phyloP scores from a whole-genome alignment of 2,797 vertebrate genomes.

The Gymnothorax javanicus region DNA sequence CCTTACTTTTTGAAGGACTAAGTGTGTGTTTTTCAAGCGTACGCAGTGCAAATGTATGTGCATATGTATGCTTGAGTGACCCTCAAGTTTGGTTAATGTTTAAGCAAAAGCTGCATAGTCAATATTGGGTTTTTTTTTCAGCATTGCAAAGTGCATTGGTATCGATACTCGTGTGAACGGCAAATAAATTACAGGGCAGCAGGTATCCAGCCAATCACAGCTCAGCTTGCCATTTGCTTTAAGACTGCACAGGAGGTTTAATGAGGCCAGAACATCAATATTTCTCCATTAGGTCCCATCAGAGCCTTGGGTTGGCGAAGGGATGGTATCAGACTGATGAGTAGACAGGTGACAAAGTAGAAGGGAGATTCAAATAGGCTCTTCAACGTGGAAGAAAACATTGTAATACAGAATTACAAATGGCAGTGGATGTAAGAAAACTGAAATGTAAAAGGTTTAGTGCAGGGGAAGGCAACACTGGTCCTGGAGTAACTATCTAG shows the following conservation, averaged over 20 bases:
- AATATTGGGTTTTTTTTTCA: background rate
- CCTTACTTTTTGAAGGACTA: background rate
- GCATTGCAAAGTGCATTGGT: slow-evolving; percentile 41
- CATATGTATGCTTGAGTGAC: background rate
- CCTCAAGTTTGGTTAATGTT: background rate
- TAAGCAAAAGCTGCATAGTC: background rate
- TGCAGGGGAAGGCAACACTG: slow-evolving; percentile 33
- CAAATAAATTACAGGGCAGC: slow-evolving; percentile 43
- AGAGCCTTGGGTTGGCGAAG: background rate
- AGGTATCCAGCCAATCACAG: background rate
- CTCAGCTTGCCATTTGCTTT: slow-evolving; percentile 18
- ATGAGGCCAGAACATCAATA: slow-evolving; percentile 45
- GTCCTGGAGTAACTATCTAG: no score
- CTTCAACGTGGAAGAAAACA: background rate
- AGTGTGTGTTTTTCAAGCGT: background rate
- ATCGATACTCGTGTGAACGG: slow-evolving; percentile 46
- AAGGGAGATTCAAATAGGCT: slow-evolving; percentile 4
- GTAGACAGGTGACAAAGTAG: slow-evolving; percentile 19
- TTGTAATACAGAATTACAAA: background rate
- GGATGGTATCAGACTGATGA: slow-evolving; percentile 11
- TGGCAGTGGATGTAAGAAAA: background rate
- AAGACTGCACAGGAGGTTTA: slow-evolving; percentile 26
- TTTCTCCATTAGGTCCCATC: slow-evolving; percentile 51
- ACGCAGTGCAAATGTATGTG: background rate
- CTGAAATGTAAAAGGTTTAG: background rate